Evolutionary conservation across 37 sponge, comb jelly and placozoan genomes (phyloP).

Genomic region (Geodia barretti): DNA sequence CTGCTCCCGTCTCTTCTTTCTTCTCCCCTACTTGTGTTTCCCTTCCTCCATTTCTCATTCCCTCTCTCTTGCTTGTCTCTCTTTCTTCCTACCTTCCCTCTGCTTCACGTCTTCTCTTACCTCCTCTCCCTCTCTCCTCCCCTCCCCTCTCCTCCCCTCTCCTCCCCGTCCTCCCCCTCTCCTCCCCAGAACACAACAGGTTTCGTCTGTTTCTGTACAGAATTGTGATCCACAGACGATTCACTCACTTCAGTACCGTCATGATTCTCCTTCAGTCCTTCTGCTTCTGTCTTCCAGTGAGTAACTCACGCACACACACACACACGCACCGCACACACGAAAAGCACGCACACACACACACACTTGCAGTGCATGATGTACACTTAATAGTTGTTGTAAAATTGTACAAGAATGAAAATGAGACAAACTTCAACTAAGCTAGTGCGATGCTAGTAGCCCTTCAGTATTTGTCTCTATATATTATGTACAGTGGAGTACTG

Average conservation of each 20-base stretch:
- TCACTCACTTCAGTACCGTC: slow-evolving; percentile 11
- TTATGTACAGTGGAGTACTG: slow-evolving; percentile 7
- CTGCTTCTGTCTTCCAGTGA: slow-evolving; percentile 39
- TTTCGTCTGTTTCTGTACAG: slow-evolving; percentile 35
- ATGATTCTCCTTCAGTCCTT: slow-evolving; percentile 28
- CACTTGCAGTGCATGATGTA: neutral
- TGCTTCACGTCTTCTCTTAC: too few relatives aligned
- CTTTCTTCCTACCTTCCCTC: neutral
- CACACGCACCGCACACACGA: neutral
- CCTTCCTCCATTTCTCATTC: neutral
- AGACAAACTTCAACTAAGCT: too few relatives aligned
- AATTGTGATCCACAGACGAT: slow-evolving; percentile 19
- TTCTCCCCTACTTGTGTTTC: neutral
- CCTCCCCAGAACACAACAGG: slow-evolving; percentile 15
- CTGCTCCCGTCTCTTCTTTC: too few relatives aligned
- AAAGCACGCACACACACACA: neutral
- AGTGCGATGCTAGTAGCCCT: too few relatives aligned
- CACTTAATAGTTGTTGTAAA: too few relatives aligned
- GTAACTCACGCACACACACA: neutral
- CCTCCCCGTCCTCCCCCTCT: neutral
- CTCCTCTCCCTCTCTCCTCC: neutral
- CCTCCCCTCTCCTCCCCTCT: neutral
- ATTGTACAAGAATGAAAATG: too few relatives aligned
- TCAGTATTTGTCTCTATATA: too few relatives aligned
- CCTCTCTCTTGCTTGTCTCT: neutral